Evolutionary conservation across 2,113 vertebrate genomes (phyloP).

Genomic region (Machaerirhynchus nigripectus): DNA sequence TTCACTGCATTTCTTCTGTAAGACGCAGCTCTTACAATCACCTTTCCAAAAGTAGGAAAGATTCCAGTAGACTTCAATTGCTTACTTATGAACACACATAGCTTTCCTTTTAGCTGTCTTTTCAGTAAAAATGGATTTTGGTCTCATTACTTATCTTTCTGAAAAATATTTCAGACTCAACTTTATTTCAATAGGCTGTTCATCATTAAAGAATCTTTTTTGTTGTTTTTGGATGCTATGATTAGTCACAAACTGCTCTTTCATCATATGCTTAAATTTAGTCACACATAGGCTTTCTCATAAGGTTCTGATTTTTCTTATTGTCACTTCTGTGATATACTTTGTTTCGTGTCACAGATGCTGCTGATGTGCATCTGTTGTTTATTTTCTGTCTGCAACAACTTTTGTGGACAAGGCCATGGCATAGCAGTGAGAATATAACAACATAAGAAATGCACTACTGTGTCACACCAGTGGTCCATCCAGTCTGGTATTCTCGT

Average conservation of each 20-base stretch:
- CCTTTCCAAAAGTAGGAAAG: neutral
- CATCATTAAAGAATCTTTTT: neutral
- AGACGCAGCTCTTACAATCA: neutral
- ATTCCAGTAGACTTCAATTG: neutral
- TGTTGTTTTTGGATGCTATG: neutral
- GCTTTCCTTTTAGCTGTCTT: neutral
- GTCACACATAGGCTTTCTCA: slow-evolving; percentile 9
- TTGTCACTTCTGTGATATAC: slow-evolving; percentile 36
- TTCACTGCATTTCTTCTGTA: neutral
- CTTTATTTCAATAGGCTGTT: neutral
- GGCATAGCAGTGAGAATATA: neutral
- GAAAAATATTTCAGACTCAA: neutral
- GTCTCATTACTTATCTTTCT: neutral
- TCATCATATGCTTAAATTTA: slow-evolving; percentile 36
- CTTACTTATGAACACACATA: neutral
- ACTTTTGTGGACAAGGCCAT: neutral
- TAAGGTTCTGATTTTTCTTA: slow-evolving; percentile 46
- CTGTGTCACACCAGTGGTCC: neutral
- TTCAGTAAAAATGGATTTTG: neutral
- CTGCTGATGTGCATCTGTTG: slow-evolving; percentile 23
- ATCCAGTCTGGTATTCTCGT: neutral
- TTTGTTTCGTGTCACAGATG: neutral
- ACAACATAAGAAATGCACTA: neutral
- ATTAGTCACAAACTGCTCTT: slow-evolving; percentile 35
- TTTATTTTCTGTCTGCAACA: slow-evolving; percentile 28